These are phyloP conservation scores for Pocillopora verrucosa DNA, from an alignment of 64 coral and sea anemone genomes.

Conservation along the genomic window DNA sequence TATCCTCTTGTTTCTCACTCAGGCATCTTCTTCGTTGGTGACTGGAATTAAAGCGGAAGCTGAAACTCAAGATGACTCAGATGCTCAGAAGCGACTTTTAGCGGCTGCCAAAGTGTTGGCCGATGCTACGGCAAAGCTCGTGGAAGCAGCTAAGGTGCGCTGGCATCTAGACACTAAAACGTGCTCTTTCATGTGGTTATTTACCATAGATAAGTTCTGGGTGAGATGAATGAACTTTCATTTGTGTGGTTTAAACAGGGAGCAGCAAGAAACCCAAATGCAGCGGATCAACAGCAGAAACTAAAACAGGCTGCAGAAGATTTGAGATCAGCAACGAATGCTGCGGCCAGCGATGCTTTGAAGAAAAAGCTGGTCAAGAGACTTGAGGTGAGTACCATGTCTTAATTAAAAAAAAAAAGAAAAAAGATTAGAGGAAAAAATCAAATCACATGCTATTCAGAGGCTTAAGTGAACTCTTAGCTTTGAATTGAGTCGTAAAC, in stretches of 20 bases:
- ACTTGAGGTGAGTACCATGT: slow-evolving; percentile 63
- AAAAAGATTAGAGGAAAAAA: no score
- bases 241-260: slow-evolving; percentile 48
- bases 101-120: slow-evolving; percentile 94
- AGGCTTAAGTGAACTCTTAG: no score
- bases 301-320: slow-evolving; percentile 88
- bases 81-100: slow-evolving; percentile 90
- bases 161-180: neutral
- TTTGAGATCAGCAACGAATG: slow-evolving; percentile 88
- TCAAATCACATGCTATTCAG: no score
- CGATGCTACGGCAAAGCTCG: slow-evolving; percentile 95
- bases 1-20: neutral
- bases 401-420: neutral
- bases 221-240: neutral
- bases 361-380: slow-evolving; percentile 97
- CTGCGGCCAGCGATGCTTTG: slow-evolving; percentile 94
- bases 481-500: no score
- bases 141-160: slow-evolving; percentile 94
- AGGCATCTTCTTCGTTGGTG: slow-evolving; percentile 95
- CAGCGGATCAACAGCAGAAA: slow-evolving; percentile 88
- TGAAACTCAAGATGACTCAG: slow-evolving; percentile 86
- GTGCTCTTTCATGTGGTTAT: neutral
- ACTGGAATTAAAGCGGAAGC: slow-evolving; percentile 96
- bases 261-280: slow-evolving; percentile 95
- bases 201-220: neutral